Evolutionary conservation across 1,140 invertebrate species (phyloP).

Genomic region (Daktulosphaira vitifoliae): DNA sequence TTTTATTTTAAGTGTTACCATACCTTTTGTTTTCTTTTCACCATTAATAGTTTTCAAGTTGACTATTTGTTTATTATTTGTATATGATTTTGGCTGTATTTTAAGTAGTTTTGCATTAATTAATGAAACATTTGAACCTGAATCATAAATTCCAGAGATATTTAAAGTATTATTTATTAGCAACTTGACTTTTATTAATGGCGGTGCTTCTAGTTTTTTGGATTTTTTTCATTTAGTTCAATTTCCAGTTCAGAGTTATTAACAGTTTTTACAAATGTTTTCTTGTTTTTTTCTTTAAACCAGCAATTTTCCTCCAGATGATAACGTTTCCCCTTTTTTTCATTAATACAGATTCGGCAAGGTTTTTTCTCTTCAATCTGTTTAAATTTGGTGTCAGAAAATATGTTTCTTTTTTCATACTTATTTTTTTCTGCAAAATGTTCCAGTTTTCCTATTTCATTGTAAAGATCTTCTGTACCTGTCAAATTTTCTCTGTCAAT

Average conservation of each 20-base stretch:
- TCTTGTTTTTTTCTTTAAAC: constrained; percentile 37
- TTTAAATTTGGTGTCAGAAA: no score
- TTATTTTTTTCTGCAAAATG: not conserved
- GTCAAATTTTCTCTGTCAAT: not conserved
- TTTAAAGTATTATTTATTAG: constrained; percentile 7
- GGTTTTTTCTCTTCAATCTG: no score
- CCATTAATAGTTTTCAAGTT: constrained; percentile 39
- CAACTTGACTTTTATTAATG: constrained; percentile 27
- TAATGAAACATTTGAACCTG: constrained; percentile 33
- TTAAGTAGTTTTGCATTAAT: constrained; percentile 23
- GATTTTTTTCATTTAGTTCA: not conserved
- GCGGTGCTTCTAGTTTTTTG: constrained; percentile 28
- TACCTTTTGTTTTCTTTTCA: no score
- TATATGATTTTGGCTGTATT: not conserved
- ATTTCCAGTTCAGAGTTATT: not conserved
- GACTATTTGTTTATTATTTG: constrained; percentile 15
- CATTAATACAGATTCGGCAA: no score
- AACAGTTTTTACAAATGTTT: not conserved
- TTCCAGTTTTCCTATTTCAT: not conserved
- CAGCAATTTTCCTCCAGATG: constrained; percentile 39
- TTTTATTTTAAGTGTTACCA: no score
- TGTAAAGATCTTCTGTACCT: not conserved
- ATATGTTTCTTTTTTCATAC: not conserved
- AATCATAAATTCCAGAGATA: constrained; percentile 23
- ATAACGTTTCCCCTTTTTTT: no score